Percentiles rank a stretch among this genome's conserved stretches.
phyloP scores from a whole-genome alignment of 2,113 vertebrate genomes.

The Sinocyclocheilus anshuiensis region DNA sequence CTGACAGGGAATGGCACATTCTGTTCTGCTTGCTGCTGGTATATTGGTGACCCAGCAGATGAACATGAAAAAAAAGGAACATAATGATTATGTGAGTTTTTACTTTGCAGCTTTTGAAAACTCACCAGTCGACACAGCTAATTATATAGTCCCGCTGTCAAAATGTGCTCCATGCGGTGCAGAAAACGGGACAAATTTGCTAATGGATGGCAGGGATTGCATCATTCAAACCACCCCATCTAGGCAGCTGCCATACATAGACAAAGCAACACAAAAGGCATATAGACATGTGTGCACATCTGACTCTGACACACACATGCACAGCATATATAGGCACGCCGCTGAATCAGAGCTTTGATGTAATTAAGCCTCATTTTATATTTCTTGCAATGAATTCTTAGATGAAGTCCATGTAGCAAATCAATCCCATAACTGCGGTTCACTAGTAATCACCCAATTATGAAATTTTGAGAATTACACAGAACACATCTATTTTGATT shows the following conservation, averaged over 20 bases:
- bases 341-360: not conserved
- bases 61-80: slow-evolving; percentile 25
- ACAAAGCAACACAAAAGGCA: slow-evolving; percentile 53
- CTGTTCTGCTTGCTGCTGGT: slow-evolving; percentile 8
- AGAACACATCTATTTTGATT: slow-evolving; percentile 57
- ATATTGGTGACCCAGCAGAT: slow-evolving; percentile 5
- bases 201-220: slow-evolving; percentile 65
- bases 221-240: slow-evolving; percentile 58
- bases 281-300: slow-evolving; percentile 37
- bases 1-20: not conserved
- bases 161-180: slow-evolving; percentile 55
- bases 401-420: not conserved
- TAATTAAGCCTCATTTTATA: not conserved
- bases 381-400: not conserved
- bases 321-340: not conserved
- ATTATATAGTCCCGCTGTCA: slow-evolving; percentile 47
- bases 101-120: slow-evolving; percentile 45
- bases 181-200: slow-evolving; percentile 54
- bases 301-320: slow-evolving; percentile 18
- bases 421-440: slow-evolving; percentile 58
- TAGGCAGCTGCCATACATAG: slow-evolving; percentile 54
- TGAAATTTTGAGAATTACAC: slow-evolving; percentile 46
- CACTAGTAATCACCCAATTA: slow-evolving; percentile 63
- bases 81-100: slow-evolving; percentile 45
- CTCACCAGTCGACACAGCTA: slow-evolving; percentile 42